Conservation (phyloP, 2,888 invertebrate genomes). For the Polyommatus iphigenia region DNA sequence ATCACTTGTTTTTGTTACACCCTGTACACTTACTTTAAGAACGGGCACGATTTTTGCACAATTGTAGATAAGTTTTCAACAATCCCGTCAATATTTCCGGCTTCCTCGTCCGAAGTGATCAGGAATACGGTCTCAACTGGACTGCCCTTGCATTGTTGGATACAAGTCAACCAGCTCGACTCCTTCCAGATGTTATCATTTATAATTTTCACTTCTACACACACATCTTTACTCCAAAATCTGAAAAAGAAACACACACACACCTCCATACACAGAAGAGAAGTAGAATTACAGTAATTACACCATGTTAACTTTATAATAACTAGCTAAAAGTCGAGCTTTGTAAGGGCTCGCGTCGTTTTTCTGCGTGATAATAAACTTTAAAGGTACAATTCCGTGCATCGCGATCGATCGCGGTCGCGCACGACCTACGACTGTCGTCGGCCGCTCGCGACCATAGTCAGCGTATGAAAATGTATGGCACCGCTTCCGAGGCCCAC, state of each 20-base stretch:
- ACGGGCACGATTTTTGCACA: neutral
- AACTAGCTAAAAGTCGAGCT: too few relatives aligned
- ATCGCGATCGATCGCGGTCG: too few relatives aligned
- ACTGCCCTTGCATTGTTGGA: neutral
- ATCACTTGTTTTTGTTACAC: too few relatives aligned
- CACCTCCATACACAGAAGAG: neutral
- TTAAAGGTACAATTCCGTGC: too few relatives aligned
- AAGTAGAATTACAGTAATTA: too few relatives aligned
- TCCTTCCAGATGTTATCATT: conserved; percentile 24
- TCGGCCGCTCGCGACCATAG: too few relatives aligned
- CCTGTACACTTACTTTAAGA: conserved; percentile 25
- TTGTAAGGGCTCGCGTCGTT: too few relatives aligned
- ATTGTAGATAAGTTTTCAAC: neutral
- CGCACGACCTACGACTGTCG: too few relatives aligned
- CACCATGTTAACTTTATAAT: too few relatives aligned
- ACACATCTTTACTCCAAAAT: neutral
- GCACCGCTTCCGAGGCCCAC: too few relatives aligned
- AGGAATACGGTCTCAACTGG: conserved; percentile 20
- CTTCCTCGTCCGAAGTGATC: neutral
- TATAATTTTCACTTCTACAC: neutral
- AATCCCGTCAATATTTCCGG: neutral
- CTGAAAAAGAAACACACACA: neutral
- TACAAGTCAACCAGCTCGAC: neutral
- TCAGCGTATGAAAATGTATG: too few relatives aligned
- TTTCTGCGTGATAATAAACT: too few relatives aligned